These are phyloP conservation scores for Echinometra lucunter DNA, from an alignment of 53 echinoderm and acorn worm species.

Conservation along the genomic window DNA sequence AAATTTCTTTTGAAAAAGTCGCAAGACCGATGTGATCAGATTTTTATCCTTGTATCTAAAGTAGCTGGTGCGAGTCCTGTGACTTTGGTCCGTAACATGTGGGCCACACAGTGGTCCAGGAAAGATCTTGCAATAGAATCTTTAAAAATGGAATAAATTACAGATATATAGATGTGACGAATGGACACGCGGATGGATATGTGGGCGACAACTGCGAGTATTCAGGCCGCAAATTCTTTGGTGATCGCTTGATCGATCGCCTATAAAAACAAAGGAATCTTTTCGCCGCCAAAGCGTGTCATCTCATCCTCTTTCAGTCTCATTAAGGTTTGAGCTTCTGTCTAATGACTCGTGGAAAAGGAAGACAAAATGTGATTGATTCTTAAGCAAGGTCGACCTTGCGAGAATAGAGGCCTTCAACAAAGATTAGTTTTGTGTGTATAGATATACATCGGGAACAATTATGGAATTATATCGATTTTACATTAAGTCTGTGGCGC, in stretches of 20 bases:
- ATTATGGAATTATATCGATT: slow-evolving; percentile 4
- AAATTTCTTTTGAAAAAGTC: not conserved
- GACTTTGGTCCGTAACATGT: not conserved
- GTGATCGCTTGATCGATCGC: slow-evolving; percentile 32
- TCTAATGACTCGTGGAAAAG: slow-evolving; percentile 36
- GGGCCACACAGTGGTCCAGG: not conserved
- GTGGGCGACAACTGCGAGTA: not conserved
- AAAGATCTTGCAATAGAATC: not conserved
- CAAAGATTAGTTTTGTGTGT: slow-evolving; percentile 5
- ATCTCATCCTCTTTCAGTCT: slow-evolving; percentile 1
- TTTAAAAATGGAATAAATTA: not conserved
- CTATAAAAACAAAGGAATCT: slow-evolving; percentile 10
- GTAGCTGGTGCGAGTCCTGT: not conserved
- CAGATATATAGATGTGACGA: not conserved
- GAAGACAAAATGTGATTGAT: slow-evolving; percentile 42
- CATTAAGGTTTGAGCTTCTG: slow-evolving; percentile 12
- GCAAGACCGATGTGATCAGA: not conserved
- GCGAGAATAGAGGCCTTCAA: not conserved
- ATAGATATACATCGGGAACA: not conserved
- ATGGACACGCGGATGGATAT: not conserved
- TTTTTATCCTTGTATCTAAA: not conserved
- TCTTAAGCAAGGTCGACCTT: not conserved
- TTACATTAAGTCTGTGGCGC: not conserved
- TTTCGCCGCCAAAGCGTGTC: slow-evolving; percentile 18
- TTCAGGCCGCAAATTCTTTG: slow-evolving; percentile 24